Percentiles rank a stretch among this genome's conserved stretches.
Conservation (phyloP, 2,113 vertebrate genomes). For the Oreochromis tanganicae region DNA sequence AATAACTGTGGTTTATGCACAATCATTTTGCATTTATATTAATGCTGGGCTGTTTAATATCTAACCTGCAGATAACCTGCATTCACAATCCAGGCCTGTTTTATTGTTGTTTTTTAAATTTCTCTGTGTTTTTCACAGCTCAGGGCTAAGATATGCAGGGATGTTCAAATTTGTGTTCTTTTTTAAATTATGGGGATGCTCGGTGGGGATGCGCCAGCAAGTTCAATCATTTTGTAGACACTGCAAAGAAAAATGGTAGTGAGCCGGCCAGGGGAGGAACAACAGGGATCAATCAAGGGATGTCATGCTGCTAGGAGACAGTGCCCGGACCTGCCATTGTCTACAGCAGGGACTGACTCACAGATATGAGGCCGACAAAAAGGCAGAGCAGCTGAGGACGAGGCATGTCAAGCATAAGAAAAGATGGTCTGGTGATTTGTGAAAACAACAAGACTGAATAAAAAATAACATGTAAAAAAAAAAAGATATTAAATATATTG, state of each 20-base stretch:
- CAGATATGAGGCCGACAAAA: background rate
- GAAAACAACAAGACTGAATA: background rate
- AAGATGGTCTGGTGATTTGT: background rate
- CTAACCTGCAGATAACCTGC: background rate
- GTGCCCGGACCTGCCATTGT: background rate
- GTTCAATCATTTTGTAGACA: conserved; percentile 1
- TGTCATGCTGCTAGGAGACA: background rate
- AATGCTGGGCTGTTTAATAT: background rate
- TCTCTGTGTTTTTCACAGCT: background rate
- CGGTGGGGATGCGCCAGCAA: background rate
- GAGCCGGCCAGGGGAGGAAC: background rate
- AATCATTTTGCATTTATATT: background rate
- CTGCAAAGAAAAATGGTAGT: background rate
- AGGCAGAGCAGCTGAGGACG: background rate
- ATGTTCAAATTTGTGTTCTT: background rate
- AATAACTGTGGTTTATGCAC: background rate
- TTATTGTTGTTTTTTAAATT: background rate
- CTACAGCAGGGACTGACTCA: background rate
- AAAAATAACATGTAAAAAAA: background rate
- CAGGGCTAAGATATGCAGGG: background rate
- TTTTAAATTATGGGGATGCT: no score
- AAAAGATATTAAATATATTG: background rate
- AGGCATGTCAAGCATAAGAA: background rate
- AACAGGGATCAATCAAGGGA: conserved; percentile 24
- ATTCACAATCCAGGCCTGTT: background rate